Evolutionary conservation across 2,113 vertebrate genomes (phyloP).

Genomic region (Podarcis cretensis): DNA sequence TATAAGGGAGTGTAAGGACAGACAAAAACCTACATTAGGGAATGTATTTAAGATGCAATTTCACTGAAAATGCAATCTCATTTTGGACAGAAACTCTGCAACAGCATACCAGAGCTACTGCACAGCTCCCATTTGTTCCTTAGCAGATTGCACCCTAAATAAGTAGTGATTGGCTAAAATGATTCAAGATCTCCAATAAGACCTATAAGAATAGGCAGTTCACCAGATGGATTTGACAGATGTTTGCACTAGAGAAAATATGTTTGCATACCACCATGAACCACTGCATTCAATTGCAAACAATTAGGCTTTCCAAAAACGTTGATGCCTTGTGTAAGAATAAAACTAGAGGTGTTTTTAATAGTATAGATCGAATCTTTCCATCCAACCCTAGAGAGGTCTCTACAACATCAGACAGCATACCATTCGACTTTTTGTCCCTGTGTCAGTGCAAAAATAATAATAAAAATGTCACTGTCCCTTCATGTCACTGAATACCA

Average conservation of each 20-base stretch:
- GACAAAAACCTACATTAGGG: background rate
- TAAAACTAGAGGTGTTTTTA: background rate
- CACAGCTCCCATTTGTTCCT: background rate
- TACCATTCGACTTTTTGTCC: background rate
- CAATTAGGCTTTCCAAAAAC: background rate
- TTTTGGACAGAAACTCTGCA: background rate
- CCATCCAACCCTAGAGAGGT: too few species aligned
- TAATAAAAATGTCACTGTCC: too few species aligned
- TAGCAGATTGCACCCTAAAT: background rate
- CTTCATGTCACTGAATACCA: background rate
- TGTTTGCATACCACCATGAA: background rate
- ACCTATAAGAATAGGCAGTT: background rate
- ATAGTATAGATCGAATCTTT: background rate
- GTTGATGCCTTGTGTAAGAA: background rate
- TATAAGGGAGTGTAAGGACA: background rate
- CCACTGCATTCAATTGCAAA: background rate
- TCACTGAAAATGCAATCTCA: background rate
- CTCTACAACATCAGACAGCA: background rate
- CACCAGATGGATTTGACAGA: too few species aligned
- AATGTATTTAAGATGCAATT: background rate
- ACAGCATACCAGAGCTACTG: background rate
- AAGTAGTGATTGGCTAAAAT: background rate
- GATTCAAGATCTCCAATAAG: background rate
- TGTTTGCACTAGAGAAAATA: background rate
- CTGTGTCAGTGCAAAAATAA: background rate